Evolutionary conservation across 37 sponge, comb jelly and placozoan species (phyloP).

Genomic region (Beroe forskalii): DNA sequence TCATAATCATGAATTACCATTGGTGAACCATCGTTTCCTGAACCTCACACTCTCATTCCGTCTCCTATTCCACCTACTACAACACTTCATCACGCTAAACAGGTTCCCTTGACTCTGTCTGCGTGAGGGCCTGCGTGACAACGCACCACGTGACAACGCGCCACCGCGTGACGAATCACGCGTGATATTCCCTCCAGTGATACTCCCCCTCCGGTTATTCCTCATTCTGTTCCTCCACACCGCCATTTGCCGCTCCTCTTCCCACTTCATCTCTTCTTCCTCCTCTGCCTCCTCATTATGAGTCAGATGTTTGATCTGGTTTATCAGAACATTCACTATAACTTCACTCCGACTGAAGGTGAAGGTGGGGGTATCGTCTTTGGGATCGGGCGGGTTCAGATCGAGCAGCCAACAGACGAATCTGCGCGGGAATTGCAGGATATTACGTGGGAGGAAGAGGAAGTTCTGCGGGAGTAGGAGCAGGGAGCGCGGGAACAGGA

Average conservation of each 20-base stretch:
- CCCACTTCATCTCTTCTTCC: background rate
- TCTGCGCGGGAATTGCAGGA: background rate
- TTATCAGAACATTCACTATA: background rate
- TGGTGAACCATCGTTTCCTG: conserved; percentile 9
- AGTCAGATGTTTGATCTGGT: background rate
- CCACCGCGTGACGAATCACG: background rate
- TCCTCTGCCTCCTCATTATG: background rate
- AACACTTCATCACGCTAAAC: conserved; percentile 20
- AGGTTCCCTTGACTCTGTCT: background rate
- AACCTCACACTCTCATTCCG: background rate
- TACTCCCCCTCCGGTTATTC: background rate
- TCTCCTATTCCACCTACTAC: conserved; percentile 8
- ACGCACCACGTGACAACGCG: too few species aligned
- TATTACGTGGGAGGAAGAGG: too few species aligned
- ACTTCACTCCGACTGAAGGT: background rate
- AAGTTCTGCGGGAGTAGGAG: too few species aligned
- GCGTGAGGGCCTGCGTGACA: background rate
- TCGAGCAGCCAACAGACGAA: background rate
- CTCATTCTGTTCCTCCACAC: background rate
- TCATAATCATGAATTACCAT: too few species aligned
- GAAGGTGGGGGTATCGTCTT: background rate
- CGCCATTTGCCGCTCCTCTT: background rate
- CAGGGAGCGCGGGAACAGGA: too few species aligned
- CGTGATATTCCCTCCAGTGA: background rate
- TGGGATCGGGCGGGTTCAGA: background rate